Conservation (phyloP, 2,888 invertebrate genomes). For the Andrena dorsata region DNA sequence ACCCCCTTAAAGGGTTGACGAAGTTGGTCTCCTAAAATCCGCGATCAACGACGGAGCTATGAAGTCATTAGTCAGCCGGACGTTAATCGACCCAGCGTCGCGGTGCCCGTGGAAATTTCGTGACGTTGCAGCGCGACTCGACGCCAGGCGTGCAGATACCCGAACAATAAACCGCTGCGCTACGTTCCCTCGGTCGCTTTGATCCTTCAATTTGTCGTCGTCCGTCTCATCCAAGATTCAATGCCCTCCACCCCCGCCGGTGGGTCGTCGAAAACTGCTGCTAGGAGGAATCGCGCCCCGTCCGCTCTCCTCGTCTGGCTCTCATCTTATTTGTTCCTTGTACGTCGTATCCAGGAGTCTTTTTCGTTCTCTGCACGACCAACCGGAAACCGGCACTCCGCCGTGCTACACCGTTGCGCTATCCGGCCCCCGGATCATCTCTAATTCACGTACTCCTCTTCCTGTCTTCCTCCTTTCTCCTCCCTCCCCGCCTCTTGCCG, state of each 20-base stretch:
- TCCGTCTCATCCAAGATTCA: constrained; percentile 71
- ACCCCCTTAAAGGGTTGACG: no score
- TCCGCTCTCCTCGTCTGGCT: constrained; percentile 9
- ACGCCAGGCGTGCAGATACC: background rate
- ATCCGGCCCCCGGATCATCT: constrained; percentile 59
- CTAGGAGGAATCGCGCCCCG: constrained; percentile 11
- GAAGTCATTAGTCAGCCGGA: no score
- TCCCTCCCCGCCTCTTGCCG: background rate
- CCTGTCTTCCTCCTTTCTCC: constrained; percentile 22
- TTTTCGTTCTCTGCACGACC: constrained; percentile 44
- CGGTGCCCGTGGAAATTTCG: background rate
- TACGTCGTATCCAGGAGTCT: constrained; percentile 24
- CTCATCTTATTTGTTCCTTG: constrained; percentile 66
- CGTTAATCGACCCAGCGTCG: background rate
- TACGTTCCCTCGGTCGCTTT: constrained; percentile 48
- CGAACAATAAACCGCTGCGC: constrained; percentile 48
- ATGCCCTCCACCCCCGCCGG: constrained; percentile 23
- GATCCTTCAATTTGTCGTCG: constrained; percentile 70
- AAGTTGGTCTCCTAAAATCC: no score
- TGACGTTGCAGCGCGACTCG: background rate
- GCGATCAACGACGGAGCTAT: no score
- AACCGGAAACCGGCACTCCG: constrained; percentile 55
- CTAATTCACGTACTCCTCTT: constrained; percentile 65
- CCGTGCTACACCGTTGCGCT: constrained; percentile 20
- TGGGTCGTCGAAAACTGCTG: constrained; percentile 17